Evolutionary conservation across 2,888 invertebrate genomes (phyloP), one percentile per base, ranked within the genome.

Genomic region (Fragum fragum): DNA sequence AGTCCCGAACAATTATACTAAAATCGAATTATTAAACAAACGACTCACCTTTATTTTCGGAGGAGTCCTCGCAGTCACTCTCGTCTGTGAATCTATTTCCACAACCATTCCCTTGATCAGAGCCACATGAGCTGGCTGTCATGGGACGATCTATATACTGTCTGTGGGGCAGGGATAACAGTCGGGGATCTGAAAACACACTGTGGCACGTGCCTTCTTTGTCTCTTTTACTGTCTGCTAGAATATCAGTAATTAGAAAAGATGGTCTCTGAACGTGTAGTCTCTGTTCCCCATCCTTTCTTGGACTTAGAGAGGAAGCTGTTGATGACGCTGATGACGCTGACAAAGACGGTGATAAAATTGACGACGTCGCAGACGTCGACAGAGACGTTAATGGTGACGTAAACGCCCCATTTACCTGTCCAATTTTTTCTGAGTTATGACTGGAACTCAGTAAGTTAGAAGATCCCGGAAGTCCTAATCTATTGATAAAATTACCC

Each of bases 181-280:
- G 42, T n/a, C 86, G 57, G 2, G 83, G 81, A 32, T 86, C 83
- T 32, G 79, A 66, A 39, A 81, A 83, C 39, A 86, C 69, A 36
- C 73, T 76, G 23, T 78, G 69, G 39, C 78, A 78, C 21, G 76
- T 23, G 32, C 5, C 9, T 18, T 81, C 80, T 26, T 76, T 53
- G 16, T 84, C 81, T 55, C 42, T 69, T 28, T 70, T 73, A 23
- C 42, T 81, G 26, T 81, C 73, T 11, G 88, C 83, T 32, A 89
- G 70, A 81, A 89, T 89, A 75, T 89, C 89, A 47, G 88, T 89
- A 7, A 89, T 89, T 11, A 89, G 63, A 71, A 89, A 89, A 1
- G 89, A 88, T 1, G 88, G 87, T 79, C 78, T 87, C 6, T 66
- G 66, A 7, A 42, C 66, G 47, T 83, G 71, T 2, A 73, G 28